phyloP scores from a whole-genome alignment of 2,113 vertebrate species.

The Macrotis lagotis region DNA sequence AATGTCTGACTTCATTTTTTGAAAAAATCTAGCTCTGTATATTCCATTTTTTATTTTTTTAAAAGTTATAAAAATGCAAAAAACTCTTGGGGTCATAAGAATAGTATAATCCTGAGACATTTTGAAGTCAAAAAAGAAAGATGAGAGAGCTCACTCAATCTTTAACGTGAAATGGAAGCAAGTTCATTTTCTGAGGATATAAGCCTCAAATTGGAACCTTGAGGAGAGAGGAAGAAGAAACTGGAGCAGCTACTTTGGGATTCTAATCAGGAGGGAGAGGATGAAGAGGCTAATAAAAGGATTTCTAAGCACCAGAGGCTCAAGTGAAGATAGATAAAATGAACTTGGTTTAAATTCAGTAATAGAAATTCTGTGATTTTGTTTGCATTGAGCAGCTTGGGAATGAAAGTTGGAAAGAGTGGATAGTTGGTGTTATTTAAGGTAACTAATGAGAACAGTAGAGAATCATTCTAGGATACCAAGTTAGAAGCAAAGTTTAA shows the following conservation, averaged over 20 bases:
- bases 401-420: background rate
- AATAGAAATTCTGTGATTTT: background rate
- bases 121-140: background rate
- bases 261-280: background rate
- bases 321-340: background rate
- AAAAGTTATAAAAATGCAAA: background rate
- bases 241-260: background rate
- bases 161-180: background rate
- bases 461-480: background rate
- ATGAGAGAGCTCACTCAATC: background rate
- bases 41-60: background rate
- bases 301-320: background rate
- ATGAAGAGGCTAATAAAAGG: background rate
- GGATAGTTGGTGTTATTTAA: background rate
- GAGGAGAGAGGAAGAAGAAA: background rate
- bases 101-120: background rate
- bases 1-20: too few relatives aligned
- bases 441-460: background rate
- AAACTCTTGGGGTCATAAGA: background rate
- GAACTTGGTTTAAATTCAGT: background rate
- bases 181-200: background rate
- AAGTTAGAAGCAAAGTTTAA: background rate
- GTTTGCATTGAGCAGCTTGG: background rate
- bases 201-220: background rate
- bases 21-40: background rate